A percentile compares a stretch with the other conserved stretches of the same genome.
Evolutionary conservation across 1,140 invertebrate species (phyloP).

Genomic region (Cydia fagiglandana): DNA sequence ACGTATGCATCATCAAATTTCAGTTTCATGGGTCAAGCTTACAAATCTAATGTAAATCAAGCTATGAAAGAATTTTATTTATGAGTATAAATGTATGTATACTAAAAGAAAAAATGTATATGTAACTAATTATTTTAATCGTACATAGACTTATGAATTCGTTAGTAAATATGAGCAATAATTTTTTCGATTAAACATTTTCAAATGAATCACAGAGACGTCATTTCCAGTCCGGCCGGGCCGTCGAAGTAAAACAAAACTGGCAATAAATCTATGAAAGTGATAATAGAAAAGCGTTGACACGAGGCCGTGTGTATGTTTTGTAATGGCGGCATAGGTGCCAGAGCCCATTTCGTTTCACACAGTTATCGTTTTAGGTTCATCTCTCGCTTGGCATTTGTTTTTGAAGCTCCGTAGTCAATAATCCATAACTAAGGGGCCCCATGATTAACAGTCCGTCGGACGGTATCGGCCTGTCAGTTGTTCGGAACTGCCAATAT

Average conservation of each 20-base stretch:
- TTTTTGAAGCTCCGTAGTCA: background rate
- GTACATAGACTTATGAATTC: background rate
- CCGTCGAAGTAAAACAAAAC: conserved; percentile 43
- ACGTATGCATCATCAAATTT: too few species aligned
- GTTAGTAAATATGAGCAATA: too few species aligned
- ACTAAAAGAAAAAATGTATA: too few species aligned
- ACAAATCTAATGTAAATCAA: too few species aligned
- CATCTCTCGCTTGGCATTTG: background rate
- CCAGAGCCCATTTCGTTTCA: conserved; percentile 24
- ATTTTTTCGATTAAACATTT: background rate
- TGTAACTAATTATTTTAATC: too few species aligned
- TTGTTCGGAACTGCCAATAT: too few species aligned
- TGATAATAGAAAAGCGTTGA: conserved; percentile 52
- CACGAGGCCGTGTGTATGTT: conserved; percentile 53
- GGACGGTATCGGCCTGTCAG: too few species aligned
- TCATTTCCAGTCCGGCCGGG: background rate
- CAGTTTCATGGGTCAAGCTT: too few species aligned
- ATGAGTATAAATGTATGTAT: too few species aligned
- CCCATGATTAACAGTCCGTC: too few species aligned
- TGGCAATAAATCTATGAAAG: conserved; percentile 56
- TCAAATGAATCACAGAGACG: background rate
- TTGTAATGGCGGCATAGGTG: conserved; percentile 52
- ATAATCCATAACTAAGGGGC: background rate
- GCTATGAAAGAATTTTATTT: too few species aligned
- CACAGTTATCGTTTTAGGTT: background rate